Base-by-base conservation (phyloP, 2,888 invertebrate species). In the Cantharis rufa region DNA sequence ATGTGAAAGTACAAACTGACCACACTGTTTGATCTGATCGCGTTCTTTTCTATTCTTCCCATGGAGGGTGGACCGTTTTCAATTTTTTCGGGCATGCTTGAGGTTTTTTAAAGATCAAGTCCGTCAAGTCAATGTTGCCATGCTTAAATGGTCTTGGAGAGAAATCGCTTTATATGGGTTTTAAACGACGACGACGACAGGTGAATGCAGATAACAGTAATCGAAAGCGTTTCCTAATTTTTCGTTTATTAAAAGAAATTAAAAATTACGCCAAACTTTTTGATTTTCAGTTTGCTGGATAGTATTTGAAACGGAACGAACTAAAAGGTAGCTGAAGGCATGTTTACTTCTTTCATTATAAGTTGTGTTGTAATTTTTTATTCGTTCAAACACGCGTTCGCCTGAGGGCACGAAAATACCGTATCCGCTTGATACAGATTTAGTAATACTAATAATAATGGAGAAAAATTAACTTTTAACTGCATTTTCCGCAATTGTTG, bases 321-420 rank as follows among this genome's bases (percentile, higher is more conserved):
- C 32, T 13, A 32, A 32, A 32, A 32, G 68, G 24, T 61, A 15
- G 15, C 70, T 70, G 18, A 70, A 61, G 70, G 18, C 18, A 32
- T 61, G 10, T 70, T 70, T 70, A 48, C 27, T 66, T 66, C 21
- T 21, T 66, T 66, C 64, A 66, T 66, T 66, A 66, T 24, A 66
- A 15, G 15, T 66, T 28, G 15, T 24, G 64, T 66, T 13, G 64
- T 66, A 66, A 66, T 24, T 66, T 66, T 66, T 66, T 66, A 66
- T 21, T 21, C n/a, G 64, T 74, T 74, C 48, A 64, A 21, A 70
- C 74, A 74, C 74, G 74, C 74, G 69, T 70, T 15, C 64, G 74
- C 62, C 70, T 32, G 2, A 32, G 64, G 69, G 70, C 24, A 63
- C 11, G 5, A 64, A 64, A n/a, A 74, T 70, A 70, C 18, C 70